phyloP scores from a whole-genome alignment of 2,113 vertebrate genomes.

The Erythrocercus mccallii region DNA sequence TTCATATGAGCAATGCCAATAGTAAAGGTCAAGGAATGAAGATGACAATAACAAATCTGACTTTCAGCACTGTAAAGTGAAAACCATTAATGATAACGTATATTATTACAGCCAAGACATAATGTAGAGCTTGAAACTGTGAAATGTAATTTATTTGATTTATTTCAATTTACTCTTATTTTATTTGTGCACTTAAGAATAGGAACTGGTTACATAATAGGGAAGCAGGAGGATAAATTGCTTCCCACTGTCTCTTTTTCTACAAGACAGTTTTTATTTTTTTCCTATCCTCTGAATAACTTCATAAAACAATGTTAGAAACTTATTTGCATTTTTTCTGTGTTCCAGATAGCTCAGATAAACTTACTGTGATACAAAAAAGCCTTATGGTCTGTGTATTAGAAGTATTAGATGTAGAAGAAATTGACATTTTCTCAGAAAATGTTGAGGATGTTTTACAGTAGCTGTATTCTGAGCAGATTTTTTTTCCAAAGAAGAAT shows the following conservation, averaged over 20 bases:
- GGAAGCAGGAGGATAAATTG: neutral
- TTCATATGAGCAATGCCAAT: slow-evolving; percentile 8
- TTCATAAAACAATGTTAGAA: neutral
- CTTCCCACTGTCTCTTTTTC: neutral
- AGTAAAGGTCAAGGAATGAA: slow-evolving; percentile 32
- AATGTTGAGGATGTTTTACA: neutral
- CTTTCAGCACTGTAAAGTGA: neutral
- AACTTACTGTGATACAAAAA: neutral
- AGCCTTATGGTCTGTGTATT: neutral
- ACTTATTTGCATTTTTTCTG: neutral
- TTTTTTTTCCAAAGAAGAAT: neutral
- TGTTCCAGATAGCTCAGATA: neutral
- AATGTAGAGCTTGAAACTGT: neutral
- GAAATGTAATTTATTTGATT: neutral
- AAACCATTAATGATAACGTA: slow-evolving; percentile 39
- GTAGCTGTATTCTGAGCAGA: neutral
- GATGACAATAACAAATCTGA: slow-evolving; percentile 39
- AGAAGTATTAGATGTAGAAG: neutral
- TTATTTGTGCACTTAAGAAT: slow-evolving; percentile 21
- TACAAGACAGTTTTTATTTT: neutral
- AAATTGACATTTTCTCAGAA: neutral
- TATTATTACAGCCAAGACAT: slow-evolving; percentile 12
- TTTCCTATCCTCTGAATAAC: neutral
- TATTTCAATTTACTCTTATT: slow-evolving; percentile 35
- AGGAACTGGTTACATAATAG: neutral